Conservation (phyloP, 2,888 invertebrate genomes). For the Epistrophella euchroma region DNA sequence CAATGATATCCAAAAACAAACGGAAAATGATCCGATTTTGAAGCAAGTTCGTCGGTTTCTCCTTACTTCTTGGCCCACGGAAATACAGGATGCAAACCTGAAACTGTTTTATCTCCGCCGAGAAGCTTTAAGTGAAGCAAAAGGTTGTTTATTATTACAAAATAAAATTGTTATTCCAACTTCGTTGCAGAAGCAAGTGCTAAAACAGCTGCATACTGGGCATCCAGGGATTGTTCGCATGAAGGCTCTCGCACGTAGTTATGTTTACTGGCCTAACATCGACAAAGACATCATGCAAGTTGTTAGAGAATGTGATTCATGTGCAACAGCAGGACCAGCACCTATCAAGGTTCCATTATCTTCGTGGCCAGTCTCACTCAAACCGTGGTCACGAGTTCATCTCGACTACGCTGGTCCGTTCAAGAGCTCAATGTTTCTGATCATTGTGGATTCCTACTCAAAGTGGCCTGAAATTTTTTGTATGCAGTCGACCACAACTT, state of each 20-base stretch:
- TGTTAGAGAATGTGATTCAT: slow-evolving; percentile 74
- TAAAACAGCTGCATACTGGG: slow-evolving; percentile 52
- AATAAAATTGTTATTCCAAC: slow-evolving; percentile 39
- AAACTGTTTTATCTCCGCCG: background rate
- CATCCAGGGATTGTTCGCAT: slow-evolving; percentile 53
- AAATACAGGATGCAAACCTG: slow-evolving; percentile 7
- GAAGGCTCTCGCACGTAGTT: slow-evolving; percentile 57
- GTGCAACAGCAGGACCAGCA: slow-evolving; percentile 75
- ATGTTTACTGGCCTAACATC: slow-evolving; percentile 78
- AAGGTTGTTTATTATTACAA: slow-evolving; percentile 48
- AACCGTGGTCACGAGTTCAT: too few species aligned
- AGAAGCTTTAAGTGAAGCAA: slow-evolving; percentile 26
- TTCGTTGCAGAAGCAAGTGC: slow-evolving; percentile 34
- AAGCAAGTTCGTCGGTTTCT: background rate
- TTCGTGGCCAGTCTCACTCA: slow-evolving; percentile 75
- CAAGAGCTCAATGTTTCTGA: slow-evolving; percentile 28
- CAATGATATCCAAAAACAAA: slow-evolving; percentile 19
- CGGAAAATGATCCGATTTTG: slow-evolving; percentile 9
- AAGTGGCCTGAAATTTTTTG: slow-evolving; percentile 60
- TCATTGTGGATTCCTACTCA: slow-evolving; percentile 56
- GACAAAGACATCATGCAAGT: slow-evolving; percentile 77
- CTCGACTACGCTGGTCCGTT: slow-evolving; percentile 82
- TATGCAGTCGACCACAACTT: slow-evolving; percentile 34
- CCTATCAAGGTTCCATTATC: slow-evolving; percentile 74
- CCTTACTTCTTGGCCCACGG: slow-evolving; percentile 7